These are phyloP conservation scores for Tinea pellionella DNA, from an alignment of 2,888 invertebrate species.

Conservation along the genomic window DNA sequence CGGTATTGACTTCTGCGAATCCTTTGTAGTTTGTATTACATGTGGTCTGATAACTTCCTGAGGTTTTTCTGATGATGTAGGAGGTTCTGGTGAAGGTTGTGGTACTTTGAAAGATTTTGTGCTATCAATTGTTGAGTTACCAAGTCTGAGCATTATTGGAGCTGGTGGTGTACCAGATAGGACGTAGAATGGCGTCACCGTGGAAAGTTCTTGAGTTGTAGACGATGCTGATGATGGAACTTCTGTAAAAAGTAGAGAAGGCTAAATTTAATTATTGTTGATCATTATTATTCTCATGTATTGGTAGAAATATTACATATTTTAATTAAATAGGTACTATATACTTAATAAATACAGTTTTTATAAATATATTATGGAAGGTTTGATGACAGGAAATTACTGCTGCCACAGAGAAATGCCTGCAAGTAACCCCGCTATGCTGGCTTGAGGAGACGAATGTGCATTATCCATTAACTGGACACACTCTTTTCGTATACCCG, in stretches of 20 bases:
- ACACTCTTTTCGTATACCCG: too few species aligned
- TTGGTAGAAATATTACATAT: too few species aligned
- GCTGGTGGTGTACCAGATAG: conserved; percentile 50
- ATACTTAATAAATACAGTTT: too few species aligned
- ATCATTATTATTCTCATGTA: too few species aligned
- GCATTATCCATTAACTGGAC: too few species aligned
- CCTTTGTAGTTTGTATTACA: conserved; percentile 19
- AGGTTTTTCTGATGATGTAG: conserved; percentile 32
- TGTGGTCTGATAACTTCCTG: conserved; percentile 17
- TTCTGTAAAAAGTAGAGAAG: conserved; percentile 31
- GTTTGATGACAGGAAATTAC: too few species aligned
- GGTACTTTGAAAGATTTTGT: conserved; percentile 63
- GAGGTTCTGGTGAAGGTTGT: conserved; percentile 34
- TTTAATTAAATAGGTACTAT: too few species aligned
- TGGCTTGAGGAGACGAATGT: too few species aligned
- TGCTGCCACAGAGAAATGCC: too few species aligned
- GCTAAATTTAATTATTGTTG: too few species aligned
- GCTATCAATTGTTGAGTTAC: conserved; percentile 63
- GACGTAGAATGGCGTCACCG: conserved; percentile 56
- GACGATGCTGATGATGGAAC: conserved; percentile 32
- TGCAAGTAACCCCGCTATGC: too few species aligned
- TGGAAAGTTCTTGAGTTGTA: conserved; percentile 35
- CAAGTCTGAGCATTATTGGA: conserved; percentile 55
- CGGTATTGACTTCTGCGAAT: conserved; percentile 36
- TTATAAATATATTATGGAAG: too few species aligned